Conservation (phyloP, 2,797 vertebrate genomes). For the Falco naumanni region DNA sequence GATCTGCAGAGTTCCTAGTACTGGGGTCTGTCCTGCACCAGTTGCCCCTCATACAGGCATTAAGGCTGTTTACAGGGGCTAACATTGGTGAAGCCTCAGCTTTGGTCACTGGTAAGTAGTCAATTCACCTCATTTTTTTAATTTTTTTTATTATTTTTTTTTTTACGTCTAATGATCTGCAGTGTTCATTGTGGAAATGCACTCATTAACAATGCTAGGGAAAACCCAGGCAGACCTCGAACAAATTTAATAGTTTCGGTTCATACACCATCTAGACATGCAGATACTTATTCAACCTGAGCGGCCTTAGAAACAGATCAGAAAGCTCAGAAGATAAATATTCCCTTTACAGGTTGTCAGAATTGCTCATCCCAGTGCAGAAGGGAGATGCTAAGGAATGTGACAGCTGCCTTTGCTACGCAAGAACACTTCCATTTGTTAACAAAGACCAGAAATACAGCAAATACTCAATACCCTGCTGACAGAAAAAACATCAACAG, state of each 20-base stretch:
- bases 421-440: background rate
- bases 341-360: background rate
- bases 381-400: background rate
- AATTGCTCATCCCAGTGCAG: background rate
- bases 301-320: background rate
- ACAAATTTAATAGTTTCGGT: background rate
- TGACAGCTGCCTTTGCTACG: background rate
- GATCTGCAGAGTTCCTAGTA: background rate
- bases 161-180: background rate
- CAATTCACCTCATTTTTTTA: background rate
- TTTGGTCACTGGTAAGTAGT: background rate
- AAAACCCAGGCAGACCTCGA: background rate
- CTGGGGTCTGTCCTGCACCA: background rate
- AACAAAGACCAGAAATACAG: background rate
- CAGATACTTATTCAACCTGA: background rate
- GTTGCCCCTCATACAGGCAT: too few relatives aligned
- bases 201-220: background rate
- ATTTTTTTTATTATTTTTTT: background rate
- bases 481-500: background rate
- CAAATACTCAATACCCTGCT: background rate
- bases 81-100: background rate
- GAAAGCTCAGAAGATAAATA: background rate
- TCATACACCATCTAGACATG: background rate
- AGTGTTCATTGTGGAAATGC: background rate
- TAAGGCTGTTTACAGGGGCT: background rate